Percentiles rank a stretch among this genome's conserved stretches.
Conservation (phyloP, 2,888 invertebrate genomes). For the Lasioglossum morio region DNA sequence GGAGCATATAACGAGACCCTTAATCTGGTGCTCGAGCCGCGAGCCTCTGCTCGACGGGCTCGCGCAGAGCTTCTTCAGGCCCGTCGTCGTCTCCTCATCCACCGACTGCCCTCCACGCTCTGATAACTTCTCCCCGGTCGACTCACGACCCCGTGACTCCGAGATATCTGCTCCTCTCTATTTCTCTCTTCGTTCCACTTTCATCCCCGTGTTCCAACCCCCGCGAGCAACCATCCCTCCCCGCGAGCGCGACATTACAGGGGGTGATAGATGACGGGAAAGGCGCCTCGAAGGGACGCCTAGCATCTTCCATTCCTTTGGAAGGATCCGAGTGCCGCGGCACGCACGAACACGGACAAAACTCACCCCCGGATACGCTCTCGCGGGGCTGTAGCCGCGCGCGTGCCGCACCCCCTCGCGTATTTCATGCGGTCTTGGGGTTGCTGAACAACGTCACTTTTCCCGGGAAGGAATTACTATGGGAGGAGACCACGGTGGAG, state of each 20-base stretch:
- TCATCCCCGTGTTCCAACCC: background rate
- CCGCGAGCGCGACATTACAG: conserved; percentile 61
- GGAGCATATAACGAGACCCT: conserved; percentile 44
- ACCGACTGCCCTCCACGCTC: conserved; percentile 66
- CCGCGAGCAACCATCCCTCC: background rate
- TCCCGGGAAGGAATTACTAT: conserved; percentile 39
- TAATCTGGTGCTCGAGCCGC: conserved; percentile 42
- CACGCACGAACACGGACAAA: conserved; percentile 58
- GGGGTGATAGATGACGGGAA: conserved; percentile 73
- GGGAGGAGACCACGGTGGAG: conserved; percentile 26
- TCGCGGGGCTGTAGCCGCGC: conserved; percentile 53
- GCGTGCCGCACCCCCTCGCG: conserved; percentile 39
- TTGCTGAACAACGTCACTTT: conserved; percentile 47
- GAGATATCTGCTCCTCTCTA: conserved; percentile 24
- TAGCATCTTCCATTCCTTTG: conserved; percentile 71
- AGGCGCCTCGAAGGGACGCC: conserved; percentile 74
- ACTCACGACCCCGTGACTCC: conserved; percentile 56
- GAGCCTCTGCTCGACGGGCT: conserved; percentile 26
- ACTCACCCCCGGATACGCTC: conserved; percentile 52
- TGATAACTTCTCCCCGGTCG: conserved; percentile 64
- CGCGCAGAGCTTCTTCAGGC: conserved; percentile 52
- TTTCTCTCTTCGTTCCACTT: conserved; percentile 1
- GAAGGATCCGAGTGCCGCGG: conserved; percentile 56
- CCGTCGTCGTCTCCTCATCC: conserved; percentile 40
- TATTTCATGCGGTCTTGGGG: conserved; percentile 50